phyloP scores from a whole-genome alignment of 1,140 invertebrate genomes.

The Nasonia vitripennis region DNA sequence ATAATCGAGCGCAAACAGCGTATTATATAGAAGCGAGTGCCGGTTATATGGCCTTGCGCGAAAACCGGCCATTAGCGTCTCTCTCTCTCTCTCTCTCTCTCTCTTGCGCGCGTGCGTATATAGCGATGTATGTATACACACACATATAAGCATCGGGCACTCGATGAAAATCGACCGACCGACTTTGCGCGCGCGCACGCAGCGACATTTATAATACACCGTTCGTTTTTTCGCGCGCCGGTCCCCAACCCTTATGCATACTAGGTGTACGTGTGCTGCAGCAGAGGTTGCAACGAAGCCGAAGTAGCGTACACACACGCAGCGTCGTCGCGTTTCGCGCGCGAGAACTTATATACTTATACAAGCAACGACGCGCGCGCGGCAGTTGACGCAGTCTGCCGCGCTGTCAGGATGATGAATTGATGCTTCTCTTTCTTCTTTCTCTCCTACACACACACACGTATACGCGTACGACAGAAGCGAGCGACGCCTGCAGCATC shows the following conservation, averaged over 20 bases:
- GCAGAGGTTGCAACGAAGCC: not conserved
- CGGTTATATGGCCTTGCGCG: not conserved
- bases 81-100: not conserved
- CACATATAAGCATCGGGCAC: not conserved
- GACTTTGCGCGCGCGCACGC: not conserved
- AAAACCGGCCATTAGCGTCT: not conserved
- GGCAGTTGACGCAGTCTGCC: not conserved
- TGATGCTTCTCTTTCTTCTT: not conserved
- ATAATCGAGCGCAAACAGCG: not conserved
- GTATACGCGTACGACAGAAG: not conserved
- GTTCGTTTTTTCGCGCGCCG: not conserved
- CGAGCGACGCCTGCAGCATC: not conserved
- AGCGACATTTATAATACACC: not conserved
- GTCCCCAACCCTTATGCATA: too few species aligned
- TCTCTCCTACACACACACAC: not conserved
- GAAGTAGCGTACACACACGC: not conserved
- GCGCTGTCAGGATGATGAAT: slow-evolving; percentile 10
- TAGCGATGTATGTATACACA: not conserved
- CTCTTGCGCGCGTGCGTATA: not conserved
- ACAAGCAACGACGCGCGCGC: not conserved
- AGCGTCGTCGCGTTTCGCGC: not conserved
- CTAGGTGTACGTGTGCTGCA: not conserved
- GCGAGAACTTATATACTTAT: too few species aligned
- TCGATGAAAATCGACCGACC: not conserved
- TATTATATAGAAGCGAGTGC: not conserved